Conservation (phyloP, 2,113 vertebrate genomes). For the Rhynchopsitta pachyrhyncha region DNA sequence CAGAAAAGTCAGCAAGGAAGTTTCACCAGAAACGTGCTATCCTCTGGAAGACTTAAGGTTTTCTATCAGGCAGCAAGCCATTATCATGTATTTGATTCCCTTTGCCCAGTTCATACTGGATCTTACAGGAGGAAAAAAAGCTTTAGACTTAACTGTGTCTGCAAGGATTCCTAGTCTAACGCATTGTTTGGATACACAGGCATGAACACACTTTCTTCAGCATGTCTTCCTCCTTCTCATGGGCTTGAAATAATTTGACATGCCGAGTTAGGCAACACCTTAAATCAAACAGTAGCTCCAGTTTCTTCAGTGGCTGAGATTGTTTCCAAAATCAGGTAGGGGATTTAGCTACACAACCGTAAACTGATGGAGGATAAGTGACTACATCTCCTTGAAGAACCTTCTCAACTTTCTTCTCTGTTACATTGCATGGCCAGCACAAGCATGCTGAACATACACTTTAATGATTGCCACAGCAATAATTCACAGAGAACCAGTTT, state of each 20-base stretch:
- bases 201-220: background rate
- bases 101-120: slow-evolving; percentile 21
- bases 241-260: background rate
- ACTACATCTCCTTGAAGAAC: background rate
- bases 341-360: background rate
- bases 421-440: background rate
- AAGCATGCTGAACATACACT: background rate
- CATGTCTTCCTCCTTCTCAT: background rate
- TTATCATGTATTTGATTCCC: slow-evolving; percentile 32
- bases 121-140: background rate
- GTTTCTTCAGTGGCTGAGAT: background rate
- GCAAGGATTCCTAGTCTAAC: background rate
- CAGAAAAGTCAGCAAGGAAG: slow-evolving; percentile 26
- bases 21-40: slow-evolving; percentile 47
- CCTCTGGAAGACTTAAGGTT: slow-evolving; percentile 20
- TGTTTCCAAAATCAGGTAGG: background rate
- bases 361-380: background rate
- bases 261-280: background rate
- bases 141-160: background rate
- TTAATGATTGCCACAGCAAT: background rate
- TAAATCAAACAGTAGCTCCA: background rate
- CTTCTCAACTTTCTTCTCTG: background rate
- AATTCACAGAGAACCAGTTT: slow-evolving; percentile 23
- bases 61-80: background rate
- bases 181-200: background rate